Base-by-base conservation (phyloP, 2,797 vertebrate genomes). In the Dendrocincla fuliginosa region DNA sequence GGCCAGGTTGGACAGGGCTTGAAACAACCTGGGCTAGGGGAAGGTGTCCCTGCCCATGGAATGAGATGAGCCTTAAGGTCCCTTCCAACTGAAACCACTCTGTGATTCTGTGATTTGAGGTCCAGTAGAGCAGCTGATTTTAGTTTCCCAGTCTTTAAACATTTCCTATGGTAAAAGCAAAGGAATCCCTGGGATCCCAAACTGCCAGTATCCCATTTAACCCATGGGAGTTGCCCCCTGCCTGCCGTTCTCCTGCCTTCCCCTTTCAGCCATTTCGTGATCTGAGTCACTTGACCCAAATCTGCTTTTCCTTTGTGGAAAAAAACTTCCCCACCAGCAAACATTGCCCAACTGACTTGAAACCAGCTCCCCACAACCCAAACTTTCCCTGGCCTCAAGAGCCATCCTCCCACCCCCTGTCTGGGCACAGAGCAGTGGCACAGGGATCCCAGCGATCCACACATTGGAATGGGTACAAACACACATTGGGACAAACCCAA, bases 1-100 rank as follows among this genome's bases (percentile, higher is more conserved):
- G 10, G 25, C 47, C 41, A 35, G 41, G 61, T 0, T 68, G 55
- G 69, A 60, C 0, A 0, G 53, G 33, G 20, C 9, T 73, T 1
- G 60, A 18, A 61, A 24, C 70, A 49, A 0, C 11, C 35, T 55
- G 49, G 63, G 16, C 6, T 0, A 16, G 27, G n/a, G 33, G 33
- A 0, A 74, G 25, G 22, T 47, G 61, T 32, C 69, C 28, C 46
- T 52, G 69, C 33, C 52, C 19, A 28, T 11, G 27, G 63, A 5
- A 49, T 6, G 2, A 39, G 13, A 63, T 42, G 42, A 63, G 19
- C 7, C 49, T 22, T 56, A 44, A 56, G 18, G 18, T n/a, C 5
- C 49, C 49, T 56, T 70, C 56, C 49, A 69, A n/a, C 27, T 11
- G 16, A 89, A 61, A 69, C 41, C 63, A 49, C 1, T 16, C 50